These are phyloP conservation scores for Drosophila borborema DNA, from an alignment of 2,888 invertebrate species.

Conservation along the genomic window DNA sequence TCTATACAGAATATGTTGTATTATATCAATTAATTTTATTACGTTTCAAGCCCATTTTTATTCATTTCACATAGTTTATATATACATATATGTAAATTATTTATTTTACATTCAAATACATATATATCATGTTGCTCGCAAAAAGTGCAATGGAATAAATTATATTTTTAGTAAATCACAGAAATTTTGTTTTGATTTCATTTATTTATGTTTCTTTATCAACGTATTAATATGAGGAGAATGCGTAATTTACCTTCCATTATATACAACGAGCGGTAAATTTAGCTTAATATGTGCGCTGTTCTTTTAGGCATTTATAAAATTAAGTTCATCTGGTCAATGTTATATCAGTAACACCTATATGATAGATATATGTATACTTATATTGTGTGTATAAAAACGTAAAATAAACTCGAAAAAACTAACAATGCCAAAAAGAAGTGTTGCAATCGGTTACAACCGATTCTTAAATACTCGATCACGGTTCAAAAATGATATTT, in stretches of 20 bases:
- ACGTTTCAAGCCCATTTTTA: constrained; percentile 22
- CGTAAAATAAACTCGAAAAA: constrained; percentile 5
- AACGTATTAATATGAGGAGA: neutral
- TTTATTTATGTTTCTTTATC: neutral
- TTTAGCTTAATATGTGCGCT: neutral
- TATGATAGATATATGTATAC: constrained; percentile 16
- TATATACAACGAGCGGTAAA: constrained; percentile 32
- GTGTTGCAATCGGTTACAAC: neutral
- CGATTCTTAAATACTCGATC: neutral
- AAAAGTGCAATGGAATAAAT: constrained; percentile 50
- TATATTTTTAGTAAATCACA: constrained; percentile 17
- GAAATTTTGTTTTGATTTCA: neutral
- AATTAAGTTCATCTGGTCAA: constrained; percentile 42
- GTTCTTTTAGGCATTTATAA: constrained; percentile 9
- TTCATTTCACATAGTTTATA: constrained; percentile 15
- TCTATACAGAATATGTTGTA: constrained; percentile 8
- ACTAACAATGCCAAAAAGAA: neutral
- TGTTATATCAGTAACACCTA: constrained; percentile 27
- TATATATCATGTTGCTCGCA: constrained; percentile 31
- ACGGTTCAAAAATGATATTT: neutral
- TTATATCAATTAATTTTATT: constrained; percentile 21
- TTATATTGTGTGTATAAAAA: constrained; percentile 10
- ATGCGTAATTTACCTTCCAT: constrained; percentile 32
- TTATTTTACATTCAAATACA: neutral
- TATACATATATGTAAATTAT: constrained; percentile 3